phyloP scores from a whole-genome alignment of 2,888 invertebrate species.

The Schizaphis graminum region DNA sequence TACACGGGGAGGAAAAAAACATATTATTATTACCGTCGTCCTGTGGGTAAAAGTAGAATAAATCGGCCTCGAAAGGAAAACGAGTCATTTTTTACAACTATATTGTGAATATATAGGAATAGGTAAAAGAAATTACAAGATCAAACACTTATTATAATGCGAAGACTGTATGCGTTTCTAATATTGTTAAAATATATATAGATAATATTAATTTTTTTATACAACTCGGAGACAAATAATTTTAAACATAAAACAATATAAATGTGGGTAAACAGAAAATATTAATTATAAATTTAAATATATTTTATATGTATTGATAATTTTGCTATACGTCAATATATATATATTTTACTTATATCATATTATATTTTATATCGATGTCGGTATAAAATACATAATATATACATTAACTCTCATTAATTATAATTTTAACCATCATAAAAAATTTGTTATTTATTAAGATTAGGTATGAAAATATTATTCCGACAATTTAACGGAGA shows the following conservation, averaged over 20 bases:
- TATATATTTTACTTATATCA: neutral
- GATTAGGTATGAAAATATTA: neutral
- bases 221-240: neutral
- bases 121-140: neutral
- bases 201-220: neutral
- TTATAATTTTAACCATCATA: neutral
- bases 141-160: neutral
- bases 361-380: neutral
- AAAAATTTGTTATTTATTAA: neutral
- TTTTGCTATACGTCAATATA: neutral
- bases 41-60: neutral
- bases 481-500: neutral
- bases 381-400: neutral
- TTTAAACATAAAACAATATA: neutral
- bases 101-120: neutral
- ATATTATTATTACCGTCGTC: neutral
- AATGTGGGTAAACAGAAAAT: neutral
- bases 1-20: neutral
- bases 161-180: neutral
- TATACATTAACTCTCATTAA: neutral
- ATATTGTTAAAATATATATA: neutral
- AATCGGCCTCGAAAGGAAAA: conserved; percentile 14
- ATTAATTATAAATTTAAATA: neutral
- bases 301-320: neutral
- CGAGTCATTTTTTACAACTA: neutral